Conservation (phyloP, 2,113 vertebrate species). For the Talpa occidentalis region DNA sequence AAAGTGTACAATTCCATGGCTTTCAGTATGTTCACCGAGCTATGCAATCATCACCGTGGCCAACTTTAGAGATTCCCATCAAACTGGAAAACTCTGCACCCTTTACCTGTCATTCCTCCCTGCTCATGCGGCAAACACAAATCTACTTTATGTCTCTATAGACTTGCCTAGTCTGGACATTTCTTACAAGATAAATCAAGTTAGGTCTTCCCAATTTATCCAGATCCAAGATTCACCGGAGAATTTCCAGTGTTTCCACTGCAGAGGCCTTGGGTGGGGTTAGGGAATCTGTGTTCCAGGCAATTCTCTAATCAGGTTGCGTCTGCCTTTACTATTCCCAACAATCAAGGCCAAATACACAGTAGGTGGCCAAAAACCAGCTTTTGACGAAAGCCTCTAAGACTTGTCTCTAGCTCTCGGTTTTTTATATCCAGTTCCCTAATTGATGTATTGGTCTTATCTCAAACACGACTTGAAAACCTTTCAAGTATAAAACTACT, state of each 20-base stretch:
- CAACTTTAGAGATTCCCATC: conserved; percentile 33
- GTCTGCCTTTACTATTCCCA: conserved; percentile 6
- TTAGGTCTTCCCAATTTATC: conserved; percentile 43
- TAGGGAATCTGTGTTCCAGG: background rate
- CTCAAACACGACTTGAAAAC: conserved; percentile 37
- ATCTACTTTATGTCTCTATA: conserved; percentile 22
- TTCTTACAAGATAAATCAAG: conserved; percentile 48
- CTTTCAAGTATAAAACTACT: conserved; percentile 7
- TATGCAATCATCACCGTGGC: background rate
- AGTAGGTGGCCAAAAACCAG: conserved; percentile 31
- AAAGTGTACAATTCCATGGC: background rate
- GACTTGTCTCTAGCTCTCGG: background rate
- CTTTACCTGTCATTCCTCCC: background rate
- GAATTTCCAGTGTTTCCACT: background rate
- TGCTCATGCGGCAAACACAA: background rate
- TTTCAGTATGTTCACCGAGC: conserved; percentile 33
- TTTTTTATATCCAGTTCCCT: background rate
- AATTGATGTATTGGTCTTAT: background rate
- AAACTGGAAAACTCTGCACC: background rate
- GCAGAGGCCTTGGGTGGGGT: background rate
- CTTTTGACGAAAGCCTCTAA: conserved; percentile 14
- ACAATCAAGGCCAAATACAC: conserved; percentile 4
- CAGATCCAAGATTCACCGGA: background rate
- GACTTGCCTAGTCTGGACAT: conserved; percentile 1
- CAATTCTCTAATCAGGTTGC: background rate